These are phyloP conservation scores for Trichacis sp. DNA, from an alignment of 2,888 invertebrate species.

Conservation along the genomic window DNA sequence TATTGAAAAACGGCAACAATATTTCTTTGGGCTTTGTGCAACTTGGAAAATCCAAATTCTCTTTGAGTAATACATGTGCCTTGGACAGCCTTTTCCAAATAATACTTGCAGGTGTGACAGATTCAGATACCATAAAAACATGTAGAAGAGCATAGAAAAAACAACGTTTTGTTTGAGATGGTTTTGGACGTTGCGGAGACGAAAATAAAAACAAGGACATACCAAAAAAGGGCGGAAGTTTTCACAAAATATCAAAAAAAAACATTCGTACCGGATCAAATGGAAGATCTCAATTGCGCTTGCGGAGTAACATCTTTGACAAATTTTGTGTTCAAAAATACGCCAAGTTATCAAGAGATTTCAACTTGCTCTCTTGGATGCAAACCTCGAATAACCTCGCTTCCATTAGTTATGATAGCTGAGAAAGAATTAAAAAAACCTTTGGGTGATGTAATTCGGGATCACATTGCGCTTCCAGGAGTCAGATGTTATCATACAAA, in stretches of 20 bases:
- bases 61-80: conserved; percentile 15
- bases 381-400: background rate
- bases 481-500: background rate
- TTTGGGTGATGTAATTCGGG: background rate
- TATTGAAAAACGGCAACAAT: background rate
- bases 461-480: background rate
- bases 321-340: background rate
- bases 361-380: background rate
- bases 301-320: conserved; percentile 3
- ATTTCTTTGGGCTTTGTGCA: background rate
- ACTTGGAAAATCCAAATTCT: background rate
- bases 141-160: background rate
- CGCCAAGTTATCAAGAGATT: conserved; percentile 3
- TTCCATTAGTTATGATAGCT: background rate
- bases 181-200: background rate
- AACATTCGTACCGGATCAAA: background rate
- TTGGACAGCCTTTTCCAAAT: conserved; percentile 19
- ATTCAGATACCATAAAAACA: conserved; percentile 1
- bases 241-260: conserved; percentile 6
- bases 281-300: background rate
- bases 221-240: conserved; percentile 4
- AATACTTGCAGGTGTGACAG: conserved; percentile 7
- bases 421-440: background rate
- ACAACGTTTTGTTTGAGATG: background rate
- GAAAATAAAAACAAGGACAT: background rate